These are phyloP conservation scores for Trachops cirrhosus DNA, from an alignment of 2,797 vertebrate species.

Conservation along the genomic window DNA sequence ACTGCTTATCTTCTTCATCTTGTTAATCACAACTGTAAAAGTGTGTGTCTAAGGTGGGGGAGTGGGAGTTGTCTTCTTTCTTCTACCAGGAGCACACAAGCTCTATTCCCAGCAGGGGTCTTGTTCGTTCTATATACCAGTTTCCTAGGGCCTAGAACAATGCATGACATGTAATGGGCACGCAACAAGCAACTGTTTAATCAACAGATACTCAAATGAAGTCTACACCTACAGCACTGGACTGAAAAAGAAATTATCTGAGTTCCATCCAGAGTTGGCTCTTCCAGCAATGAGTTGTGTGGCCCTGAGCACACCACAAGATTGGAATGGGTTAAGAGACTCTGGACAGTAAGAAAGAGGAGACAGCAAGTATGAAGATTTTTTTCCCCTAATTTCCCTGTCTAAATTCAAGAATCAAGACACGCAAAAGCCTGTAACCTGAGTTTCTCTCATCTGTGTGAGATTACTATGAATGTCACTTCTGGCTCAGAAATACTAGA, in stretches of 20 bases:
- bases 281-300: not conserved
- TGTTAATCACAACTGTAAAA: not conserved
- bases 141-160: not conserved
- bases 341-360: not conserved
- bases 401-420: not conserved
- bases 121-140: not conserved
- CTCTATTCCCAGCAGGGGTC: not conserved
- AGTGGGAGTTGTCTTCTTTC: not conserved
- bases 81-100: not conserved
- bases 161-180: not conserved
- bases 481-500: not conserved
- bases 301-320: not conserved
- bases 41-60: accelerated
- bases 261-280: not conserved
- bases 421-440: not conserved
- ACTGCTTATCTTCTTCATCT: not conserved
- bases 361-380: not conserved
- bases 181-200: not conserved
- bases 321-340: not conserved
- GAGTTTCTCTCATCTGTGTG: not conserved
- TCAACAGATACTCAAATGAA: not conserved
- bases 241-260: not conserved
- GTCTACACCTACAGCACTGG: not conserved
- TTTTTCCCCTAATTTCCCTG: not conserved
- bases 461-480: not conserved